These are phyloP conservation scores for Himalopsyche phryganea DNA, from an alignment of 1,140 invertebrate species.

Conservation along the genomic window DNA sequence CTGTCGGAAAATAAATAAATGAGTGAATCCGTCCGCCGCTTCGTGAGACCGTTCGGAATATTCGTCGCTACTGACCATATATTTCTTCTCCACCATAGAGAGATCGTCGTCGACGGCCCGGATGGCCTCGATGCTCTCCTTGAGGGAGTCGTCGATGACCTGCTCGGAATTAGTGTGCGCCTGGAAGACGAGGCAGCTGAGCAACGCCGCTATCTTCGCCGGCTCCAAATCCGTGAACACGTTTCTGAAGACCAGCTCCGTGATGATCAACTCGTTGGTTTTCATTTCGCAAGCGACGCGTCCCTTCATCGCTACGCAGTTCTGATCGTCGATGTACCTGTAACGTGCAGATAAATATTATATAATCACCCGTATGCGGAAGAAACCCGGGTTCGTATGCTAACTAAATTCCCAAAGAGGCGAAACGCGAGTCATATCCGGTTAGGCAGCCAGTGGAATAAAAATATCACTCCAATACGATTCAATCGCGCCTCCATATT, in stretches of 20 bases:
- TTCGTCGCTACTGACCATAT: slow-evolving; percentile 45
- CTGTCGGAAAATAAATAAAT: slow-evolving; percentile 13
- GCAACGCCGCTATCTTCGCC: slow-evolving; percentile 87
- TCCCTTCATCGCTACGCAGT: slow-evolving; percentile 77
- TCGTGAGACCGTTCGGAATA: too few relatives aligned
- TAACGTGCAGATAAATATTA: neutral
- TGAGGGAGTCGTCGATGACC: slow-evolving; percentile 54
- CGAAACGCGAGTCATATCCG: too few relatives aligned
- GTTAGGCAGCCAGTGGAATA: too few relatives aligned
- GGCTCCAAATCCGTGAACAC: slow-evolving; percentile 80
- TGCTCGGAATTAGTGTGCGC: slow-evolving; percentile 63
- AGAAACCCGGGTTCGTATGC: too few relatives aligned
- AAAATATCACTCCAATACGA: too few relatives aligned
- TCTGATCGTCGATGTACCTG: slow-evolving; percentile 35
- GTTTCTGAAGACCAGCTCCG: slow-evolving; percentile 93
- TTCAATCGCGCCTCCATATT: too few relatives aligned
- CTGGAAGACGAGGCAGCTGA: slow-evolving; percentile 92
- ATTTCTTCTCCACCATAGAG: slow-evolving; percentile 44
- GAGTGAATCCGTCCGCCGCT: too few relatives aligned
- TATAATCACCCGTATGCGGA: too few relatives aligned
- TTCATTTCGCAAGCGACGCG: slow-evolving; percentile 95
- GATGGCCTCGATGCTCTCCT: slow-evolving; percentile 47
- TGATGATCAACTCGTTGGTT: slow-evolving; percentile 89
- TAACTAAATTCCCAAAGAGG: too few relatives aligned
- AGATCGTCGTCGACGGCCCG: slow-evolving; percentile 45